A percentile compares a stretch with the other conserved stretches of the same genome.
Evolutionary conservation across 2,797 vertebrate species (phyloP).

Genomic region (Gallirallus australis): DNA sequence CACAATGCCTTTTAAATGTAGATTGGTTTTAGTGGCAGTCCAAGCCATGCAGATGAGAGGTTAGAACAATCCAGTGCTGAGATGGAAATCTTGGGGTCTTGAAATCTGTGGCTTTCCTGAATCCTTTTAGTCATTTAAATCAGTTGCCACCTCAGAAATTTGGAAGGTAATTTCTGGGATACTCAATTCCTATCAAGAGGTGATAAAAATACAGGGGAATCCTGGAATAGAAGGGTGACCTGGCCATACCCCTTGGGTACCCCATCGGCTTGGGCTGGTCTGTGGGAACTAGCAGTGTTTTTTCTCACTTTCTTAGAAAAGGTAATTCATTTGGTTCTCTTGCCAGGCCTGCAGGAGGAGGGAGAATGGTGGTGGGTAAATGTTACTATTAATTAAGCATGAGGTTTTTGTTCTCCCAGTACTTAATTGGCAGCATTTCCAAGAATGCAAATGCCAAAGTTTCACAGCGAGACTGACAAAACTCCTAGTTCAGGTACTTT

Average conservation of each 20-base stretch:
- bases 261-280: fast-evolving
- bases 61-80: not conserved
- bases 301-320: not conserved
- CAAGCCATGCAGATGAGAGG: not conserved
- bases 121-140: not conserved
- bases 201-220: not conserved
- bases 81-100: not conserved
- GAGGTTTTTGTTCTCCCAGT: not conserved
- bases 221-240: not conserved
- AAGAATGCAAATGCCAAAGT: not conserved
- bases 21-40: not conserved
- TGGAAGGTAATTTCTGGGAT: not conserved
- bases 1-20: not conserved
- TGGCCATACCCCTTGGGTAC: not conserved
- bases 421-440: not conserved
- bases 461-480: not conserved
- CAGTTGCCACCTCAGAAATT: not conserved
- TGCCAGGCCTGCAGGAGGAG: not conserved
- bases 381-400: not conserved
- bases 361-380: not conserved
- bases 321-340: not conserved
- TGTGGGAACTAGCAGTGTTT: not conserved
- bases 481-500: not conserved
- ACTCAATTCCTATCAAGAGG: not conserved
- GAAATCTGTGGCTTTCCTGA: not conserved